Percentiles rank a stretch among this genome's conserved stretches.
Evolutionary conservation across 2,797 vertebrate genomes (phyloP).

Genomic region (Xiphophorus birchmanni): DNA sequence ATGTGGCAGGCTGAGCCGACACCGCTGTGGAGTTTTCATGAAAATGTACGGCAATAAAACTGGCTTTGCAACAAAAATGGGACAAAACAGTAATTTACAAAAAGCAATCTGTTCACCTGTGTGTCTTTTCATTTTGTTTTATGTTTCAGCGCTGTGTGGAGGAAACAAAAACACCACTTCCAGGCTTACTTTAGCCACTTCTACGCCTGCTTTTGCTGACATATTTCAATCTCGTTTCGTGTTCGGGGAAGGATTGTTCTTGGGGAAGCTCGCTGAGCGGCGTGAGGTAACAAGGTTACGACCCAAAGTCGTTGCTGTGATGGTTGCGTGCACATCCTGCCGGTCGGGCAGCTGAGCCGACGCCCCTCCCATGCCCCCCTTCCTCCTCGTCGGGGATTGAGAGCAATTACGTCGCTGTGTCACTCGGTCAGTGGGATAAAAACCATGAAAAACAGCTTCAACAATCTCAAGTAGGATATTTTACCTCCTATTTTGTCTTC

Average conservation of each 20-base stretch:
- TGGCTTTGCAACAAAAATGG: neutral
- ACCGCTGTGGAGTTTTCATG: neutral
- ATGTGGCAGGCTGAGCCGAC: too few relatives aligned
- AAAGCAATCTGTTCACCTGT: constrained; percentile 2
- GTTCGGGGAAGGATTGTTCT: constrained; percentile 34
- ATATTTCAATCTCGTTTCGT: constrained; percentile 41
- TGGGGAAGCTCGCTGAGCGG: constrained; percentile 28
- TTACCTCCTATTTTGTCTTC: neutral
- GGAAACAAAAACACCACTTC: constrained; percentile 5
- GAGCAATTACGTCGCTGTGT: constrained; percentile 37
- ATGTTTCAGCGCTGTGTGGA: constrained; percentile 18
- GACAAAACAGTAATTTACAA: constrained; percentile 7
- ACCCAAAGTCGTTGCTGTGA: constrained; percentile 45
- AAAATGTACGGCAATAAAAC: neutral
- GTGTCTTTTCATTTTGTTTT: neutral
- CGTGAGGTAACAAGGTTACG: constrained; percentile 46
- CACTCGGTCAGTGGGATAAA: constrained; percentile 39
- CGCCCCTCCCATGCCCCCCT: neutral
- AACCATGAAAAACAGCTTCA: constrained; percentile 1
- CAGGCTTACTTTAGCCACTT: constrained; percentile 8
- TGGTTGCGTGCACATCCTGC: constrained; percentile 23
- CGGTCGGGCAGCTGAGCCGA: constrained; percentile 30
- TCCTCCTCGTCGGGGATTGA: constrained; percentile 16
- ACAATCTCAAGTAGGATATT: neutral
- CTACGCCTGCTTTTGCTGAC: constrained; percentile 1